phyloP scores from a whole-genome alignment of 1,140 invertebrate species.

The Drosophila busckii region DNA sequence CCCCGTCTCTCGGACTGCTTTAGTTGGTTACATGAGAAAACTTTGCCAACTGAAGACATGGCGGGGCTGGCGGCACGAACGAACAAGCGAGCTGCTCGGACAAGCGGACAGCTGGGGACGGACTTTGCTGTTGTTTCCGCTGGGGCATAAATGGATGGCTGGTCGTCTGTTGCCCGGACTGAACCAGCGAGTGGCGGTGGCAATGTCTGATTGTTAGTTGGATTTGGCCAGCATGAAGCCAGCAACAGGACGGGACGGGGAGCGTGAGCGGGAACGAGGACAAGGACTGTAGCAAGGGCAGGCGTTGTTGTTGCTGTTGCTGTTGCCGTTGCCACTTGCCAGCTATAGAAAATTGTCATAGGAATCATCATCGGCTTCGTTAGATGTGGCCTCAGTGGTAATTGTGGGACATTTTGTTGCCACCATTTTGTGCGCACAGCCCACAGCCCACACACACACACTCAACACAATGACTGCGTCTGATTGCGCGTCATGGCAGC shows the following conservation, averaged over 20 bases:
- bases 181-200: slow-evolving; percentile 60
- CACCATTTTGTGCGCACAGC: slow-evolving; percentile 52
- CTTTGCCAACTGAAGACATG: slow-evolving; percentile 76
- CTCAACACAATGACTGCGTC: slow-evolving; percentile 54
- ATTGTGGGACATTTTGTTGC: slow-evolving; percentile 78
- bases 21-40: slow-evolving; percentile 71
- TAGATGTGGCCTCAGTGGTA: slow-evolving; percentile 78
- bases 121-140: slow-evolving; percentile 21
- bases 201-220: slow-evolving; percentile 73
- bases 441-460: slow-evolving; percentile 3
- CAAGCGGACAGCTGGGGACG: slow-evolving; percentile 49
- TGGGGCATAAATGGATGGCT: slow-evolving; percentile 47
- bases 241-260: slow-evolving; percentile 4
- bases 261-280: not conserved
- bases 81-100: too few species aligned
- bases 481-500: slow-evolving; percentile 40
- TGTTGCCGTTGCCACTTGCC: slow-evolving; percentile 67
- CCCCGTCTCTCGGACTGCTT: not conserved
- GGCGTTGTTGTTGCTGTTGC: slow-evolving; percentile 8
- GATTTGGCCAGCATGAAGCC: slow-evolving; percentile 41
- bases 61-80: slow-evolving; percentile 51
- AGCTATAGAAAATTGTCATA: slow-evolving; percentile 78
- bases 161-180: slow-evolving; percentile 31
- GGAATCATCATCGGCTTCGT: slow-evolving; percentile 78
- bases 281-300: not conserved